Evolutionary conservation across 2,797 vertebrate species (phyloP).

Genomic region (Argentina silus): DNA sequence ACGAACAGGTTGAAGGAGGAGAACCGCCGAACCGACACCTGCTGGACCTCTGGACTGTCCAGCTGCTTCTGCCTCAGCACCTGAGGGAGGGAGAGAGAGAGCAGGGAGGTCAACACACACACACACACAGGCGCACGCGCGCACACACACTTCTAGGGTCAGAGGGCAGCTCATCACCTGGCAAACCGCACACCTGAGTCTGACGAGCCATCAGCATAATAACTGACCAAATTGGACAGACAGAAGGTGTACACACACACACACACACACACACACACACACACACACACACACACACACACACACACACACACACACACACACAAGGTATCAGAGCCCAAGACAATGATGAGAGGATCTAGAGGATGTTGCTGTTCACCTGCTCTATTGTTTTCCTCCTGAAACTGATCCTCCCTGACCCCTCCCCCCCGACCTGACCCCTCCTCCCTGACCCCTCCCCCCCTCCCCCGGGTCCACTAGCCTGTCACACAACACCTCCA

Average conservation of each 20-base stretch:
- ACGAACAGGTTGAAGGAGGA: conserved; percentile 92
- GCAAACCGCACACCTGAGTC: too few relatives aligned
- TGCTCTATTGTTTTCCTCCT: not conserved
- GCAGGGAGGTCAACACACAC: not conserved
- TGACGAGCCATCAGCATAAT: too few relatives aligned
- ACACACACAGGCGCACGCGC: too few relatives aligned
- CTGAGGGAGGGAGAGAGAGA: conserved; percentile 62
- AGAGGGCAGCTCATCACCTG: too few relatives aligned
- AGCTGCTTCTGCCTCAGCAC: conserved; percentile 87
- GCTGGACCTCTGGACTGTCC: conserved; percentile 83
- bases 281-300: too few relatives aligned
- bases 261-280: not conserved
- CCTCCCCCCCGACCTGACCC: too few relatives aligned
- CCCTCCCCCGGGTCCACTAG: too few relatives aligned
- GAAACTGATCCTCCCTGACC: conserved; percentile 17
- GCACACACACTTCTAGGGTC: too few relatives aligned
- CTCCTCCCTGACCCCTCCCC: too few relatives aligned
- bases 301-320: too few relatives aligned
- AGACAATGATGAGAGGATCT: not conserved
- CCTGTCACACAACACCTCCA: not conserved
- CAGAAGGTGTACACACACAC: not conserved
- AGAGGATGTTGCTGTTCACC: not conserved
- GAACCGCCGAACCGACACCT: conserved; percentile 91
- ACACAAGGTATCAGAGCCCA: not conserved
- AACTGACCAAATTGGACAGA: too few relatives aligned